Conservation (phyloP, 2,113 vertebrate genomes). For the Festucalex cinctus region DNA sequence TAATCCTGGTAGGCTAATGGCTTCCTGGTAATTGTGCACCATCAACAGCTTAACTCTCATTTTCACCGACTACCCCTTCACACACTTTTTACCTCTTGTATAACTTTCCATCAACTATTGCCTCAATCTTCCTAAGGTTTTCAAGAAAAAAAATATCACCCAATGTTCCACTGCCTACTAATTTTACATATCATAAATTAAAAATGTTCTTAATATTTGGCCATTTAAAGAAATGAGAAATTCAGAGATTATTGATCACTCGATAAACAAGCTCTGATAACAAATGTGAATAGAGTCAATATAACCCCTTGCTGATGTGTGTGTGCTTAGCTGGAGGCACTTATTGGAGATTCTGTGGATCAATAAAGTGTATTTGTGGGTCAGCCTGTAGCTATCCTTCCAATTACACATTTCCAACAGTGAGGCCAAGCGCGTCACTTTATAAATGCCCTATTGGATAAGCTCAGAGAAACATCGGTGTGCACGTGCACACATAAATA, state of each 20-base stretch:
- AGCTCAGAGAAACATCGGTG: slow-evolving; percentile 62
- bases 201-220: slow-evolving; percentile 65
- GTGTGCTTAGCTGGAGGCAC: slow-evolving; percentile 48
- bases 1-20: slow-evolving; percentile 69
- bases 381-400: slow-evolving; percentile 78
- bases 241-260: slow-evolving; percentile 67
- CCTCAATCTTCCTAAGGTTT: neutral
- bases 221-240: slow-evolving; percentile 70
- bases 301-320: slow-evolving; percentile 49
- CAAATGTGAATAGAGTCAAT: slow-evolving; percentile 46
- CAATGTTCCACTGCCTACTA: neutral
- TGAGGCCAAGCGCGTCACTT: slow-evolving; percentile 72
- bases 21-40: slow-evolving; percentile 60
- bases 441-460: slow-evolving; percentile 78
- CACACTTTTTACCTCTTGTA: neutral
- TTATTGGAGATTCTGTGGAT: slow-evolving; percentile 61
- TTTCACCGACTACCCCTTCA: slow-evolving; percentile 14
- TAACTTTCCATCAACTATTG: neutral
- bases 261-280: slow-evolving; percentile 61
- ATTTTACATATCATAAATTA: slow-evolving; percentile 60
- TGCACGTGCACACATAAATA: slow-evolving; percentile 48
- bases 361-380: slow-evolving; percentile 74
- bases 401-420: slow-evolving; percentile 81
- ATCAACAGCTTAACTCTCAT: slow-evolving; percentile 30
- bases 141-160: neutral